Evolutionary conservation across 1,140 invertebrate genomes (phyloP).

Genomic region (Drosophila triauraria): DNA sequence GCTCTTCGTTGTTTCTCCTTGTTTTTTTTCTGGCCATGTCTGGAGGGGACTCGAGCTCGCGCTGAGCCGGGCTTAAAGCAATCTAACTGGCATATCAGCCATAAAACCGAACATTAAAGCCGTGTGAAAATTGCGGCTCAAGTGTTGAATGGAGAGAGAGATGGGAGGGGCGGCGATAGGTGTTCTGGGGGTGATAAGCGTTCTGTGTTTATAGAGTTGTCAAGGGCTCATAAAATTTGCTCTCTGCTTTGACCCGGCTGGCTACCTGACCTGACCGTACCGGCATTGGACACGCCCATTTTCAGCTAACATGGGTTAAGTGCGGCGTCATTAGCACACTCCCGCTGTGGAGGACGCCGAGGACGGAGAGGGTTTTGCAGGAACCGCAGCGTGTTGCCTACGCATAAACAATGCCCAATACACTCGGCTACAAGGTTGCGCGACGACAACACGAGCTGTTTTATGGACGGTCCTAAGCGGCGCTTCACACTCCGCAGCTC

Average conservation of each 20-base stretch:
- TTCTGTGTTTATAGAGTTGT: slow-evolving; percentile 71
- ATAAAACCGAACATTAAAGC: slow-evolving; percentile 63
- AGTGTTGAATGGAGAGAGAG: slow-evolving; percentile 27
- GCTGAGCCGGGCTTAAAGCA: slow-evolving; percentile 58
- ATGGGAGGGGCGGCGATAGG: neutral
- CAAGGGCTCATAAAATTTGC: slow-evolving; percentile 72
- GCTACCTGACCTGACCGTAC: slow-evolving; percentile 49
- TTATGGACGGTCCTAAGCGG: slow-evolving; percentile 30
- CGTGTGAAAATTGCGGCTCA: slow-evolving; percentile 64
- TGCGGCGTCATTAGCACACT: slow-evolving; percentile 68
- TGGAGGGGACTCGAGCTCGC: slow-evolving; percentile 16
- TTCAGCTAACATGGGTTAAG: slow-evolving; percentile 70
- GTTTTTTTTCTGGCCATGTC: slow-evolving; percentile 15
- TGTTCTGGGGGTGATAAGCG: slow-evolving; percentile 54
- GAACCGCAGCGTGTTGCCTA: slow-evolving; percentile 61
- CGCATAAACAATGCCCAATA: slow-evolving; percentile 37
- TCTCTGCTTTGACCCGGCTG: slow-evolving; percentile 36
- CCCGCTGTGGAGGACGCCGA: slow-evolving; percentile 29
- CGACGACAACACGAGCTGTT: slow-evolving; percentile 16
- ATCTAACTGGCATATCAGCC: slow-evolving; percentile 62
- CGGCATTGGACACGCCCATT: slow-evolving; percentile 52
- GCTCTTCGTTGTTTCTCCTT: slow-evolving; percentile 11
- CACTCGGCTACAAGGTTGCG: slow-evolving; percentile 43
- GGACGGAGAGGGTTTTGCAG: slow-evolving; percentile 25
- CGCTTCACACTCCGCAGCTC: slow-evolving; percentile 31